Conservation (phyloP, 2,797 vertebrate genomes). For the Geotria australis region DNA sequence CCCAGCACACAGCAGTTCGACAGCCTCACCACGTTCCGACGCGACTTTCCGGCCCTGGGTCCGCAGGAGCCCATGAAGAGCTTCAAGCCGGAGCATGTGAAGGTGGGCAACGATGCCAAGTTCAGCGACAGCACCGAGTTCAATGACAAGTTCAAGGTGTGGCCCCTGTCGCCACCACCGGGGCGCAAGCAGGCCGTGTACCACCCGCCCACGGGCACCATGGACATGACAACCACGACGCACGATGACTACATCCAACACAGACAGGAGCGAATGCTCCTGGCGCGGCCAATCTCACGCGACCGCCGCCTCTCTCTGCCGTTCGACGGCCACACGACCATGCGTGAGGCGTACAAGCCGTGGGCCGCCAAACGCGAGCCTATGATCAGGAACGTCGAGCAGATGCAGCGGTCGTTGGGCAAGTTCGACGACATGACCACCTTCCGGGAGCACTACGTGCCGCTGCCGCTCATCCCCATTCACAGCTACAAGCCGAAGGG, state of each 20-base stretch:
- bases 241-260: conserved; percentile 16
- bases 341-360: conserved; percentile 22
- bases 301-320: conserved; percentile 7
- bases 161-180: conserved; percentile 10
- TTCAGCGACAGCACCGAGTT: conserved; percentile 29
- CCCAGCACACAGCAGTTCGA: conserved; percentile 20
- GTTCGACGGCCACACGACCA: conserved; percentile 29
- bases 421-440: conserved; percentile 30
- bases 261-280: conserved; percentile 8
- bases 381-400: conserved; percentile 11
- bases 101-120: conserved; percentile 4
- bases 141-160: conserved; percentile 22
- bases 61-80: conserved; percentile 15
- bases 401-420: conserved; percentile 14
- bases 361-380: conserved; percentile 13
- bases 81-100: conserved; percentile 15
- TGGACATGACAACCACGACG: conserved; percentile 21
- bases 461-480: conserved; percentile 12
- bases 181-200: conserved; percentile 13
- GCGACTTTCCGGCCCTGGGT: conserved; percentile 18
- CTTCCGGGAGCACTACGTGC: conserved; percentile 24
- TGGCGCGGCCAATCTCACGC: conserved; percentile 13
- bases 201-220: conserved; percentile 11
- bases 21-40: conserved; percentile 22
- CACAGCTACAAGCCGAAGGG: conserved; percentile 18